These are phyloP conservation scores for Crocidura indochinensis DNA, from an alignment of 2,797 vertebrate species.

Conservation along the genomic window DNA sequence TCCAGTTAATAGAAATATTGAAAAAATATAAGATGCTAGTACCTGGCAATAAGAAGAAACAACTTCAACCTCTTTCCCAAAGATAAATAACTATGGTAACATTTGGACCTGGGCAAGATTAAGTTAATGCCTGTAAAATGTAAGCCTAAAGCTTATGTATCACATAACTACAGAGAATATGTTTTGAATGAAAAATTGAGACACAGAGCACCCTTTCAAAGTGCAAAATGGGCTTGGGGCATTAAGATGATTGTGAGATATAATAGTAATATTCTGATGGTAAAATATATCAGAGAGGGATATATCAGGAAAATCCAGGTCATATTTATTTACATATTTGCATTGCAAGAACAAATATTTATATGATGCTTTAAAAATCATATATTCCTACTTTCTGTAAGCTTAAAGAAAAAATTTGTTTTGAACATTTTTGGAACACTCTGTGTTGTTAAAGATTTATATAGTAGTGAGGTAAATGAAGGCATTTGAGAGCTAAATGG, in stretches of 20 bases:
- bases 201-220: conserved; percentile 49
- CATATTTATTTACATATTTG: neutral
- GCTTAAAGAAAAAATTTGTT: conserved; percentile 40
- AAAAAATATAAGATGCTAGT: conserved; percentile 49
- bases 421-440: conserved; percentile 44
- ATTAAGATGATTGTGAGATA: conserved; percentile 54
- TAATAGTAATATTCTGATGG: conserved; percentile 47
- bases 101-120: conserved; percentile 28
- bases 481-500: conserved; percentile 28
- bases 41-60: conserved; percentile 52
- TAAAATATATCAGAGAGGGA: conserved; percentile 45
- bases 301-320: conserved; percentile 21
- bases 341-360: conserved; percentile 33
- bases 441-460: neutral
- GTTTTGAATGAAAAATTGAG: conserved; percentile 64
- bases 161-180: conserved; percentile 36
- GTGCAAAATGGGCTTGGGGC: conserved; percentile 6
- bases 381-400: conserved; percentile 26
- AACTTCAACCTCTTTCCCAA: neutral
- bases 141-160: conserved; percentile 43
- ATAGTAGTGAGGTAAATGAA: conserved; percentile 21
- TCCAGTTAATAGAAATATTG: conserved; percentile 7
- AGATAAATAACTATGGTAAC: conserved; percentile 28
- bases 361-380: conserved; percentile 46
- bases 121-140: conserved; percentile 55